Base-by-base conservation (phyloP, 2,113 vertebrate genomes). In the Cacatua alba region DNA sequence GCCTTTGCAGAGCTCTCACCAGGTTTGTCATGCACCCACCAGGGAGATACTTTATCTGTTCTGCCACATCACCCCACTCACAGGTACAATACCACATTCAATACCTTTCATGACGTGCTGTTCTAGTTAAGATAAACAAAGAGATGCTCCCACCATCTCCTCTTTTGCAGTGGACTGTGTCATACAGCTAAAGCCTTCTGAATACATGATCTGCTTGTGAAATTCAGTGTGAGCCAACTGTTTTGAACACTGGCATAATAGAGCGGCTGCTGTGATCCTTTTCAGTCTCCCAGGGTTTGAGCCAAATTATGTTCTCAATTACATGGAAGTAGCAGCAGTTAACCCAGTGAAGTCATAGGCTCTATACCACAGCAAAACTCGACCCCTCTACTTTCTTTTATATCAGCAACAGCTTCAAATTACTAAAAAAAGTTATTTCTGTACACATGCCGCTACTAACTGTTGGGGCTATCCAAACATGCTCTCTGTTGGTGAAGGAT, bases 271-370 rank as follows among this genome's bases (percentile, higher is more conserved):
- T 46, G 53, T 81, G 87, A 92, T 95, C 74, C 81, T 92, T 89
- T 91, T 86, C 75, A 83, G 55, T 65, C 92, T 95, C 89, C 37
- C 71, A 89, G 87, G 86, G 92, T 53, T 83, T 93, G 79, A 94
- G 91, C 72, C 90, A 95, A 96, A 94, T 92, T 82, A 88, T 84
- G 82, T 85, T 94, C 92, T 97, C 89, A 91, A 75, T 95, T 92
- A 94, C 95, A 91, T 0, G 14, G 84, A 96, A 94, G 92, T 80
- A 93, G 88, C 84, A 95, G 91, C 90, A 86, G 88, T 91, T 90
- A 96, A 92, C 94, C 83, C 5, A 1, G 75, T 88, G 83, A 92
- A 97, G 86, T 91, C 90, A 95, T 51, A 70, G 67, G 49, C 83
- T 96, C 70, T 82, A 69, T 60, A 84, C 71, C 77, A 84, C 35